Conservation (phyloP, 1,140 invertebrate species). For the Periplaneta americana region DNA sequence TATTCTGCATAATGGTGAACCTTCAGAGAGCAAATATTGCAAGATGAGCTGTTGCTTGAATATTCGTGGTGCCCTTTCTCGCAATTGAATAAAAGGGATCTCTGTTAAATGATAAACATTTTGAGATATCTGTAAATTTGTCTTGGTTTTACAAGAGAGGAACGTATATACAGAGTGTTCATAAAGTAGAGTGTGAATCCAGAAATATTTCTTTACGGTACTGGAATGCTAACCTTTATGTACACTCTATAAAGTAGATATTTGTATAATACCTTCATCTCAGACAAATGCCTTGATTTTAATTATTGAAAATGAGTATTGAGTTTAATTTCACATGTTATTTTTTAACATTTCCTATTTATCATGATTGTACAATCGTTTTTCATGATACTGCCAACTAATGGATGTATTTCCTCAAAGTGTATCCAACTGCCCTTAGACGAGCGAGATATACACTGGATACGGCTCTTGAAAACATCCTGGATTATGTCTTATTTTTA, state of each 20-base stretch:
- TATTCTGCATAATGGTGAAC: not conserved
- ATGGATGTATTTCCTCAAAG: not conserved
- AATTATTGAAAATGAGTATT: not conserved
- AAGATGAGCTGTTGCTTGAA: not conserved
- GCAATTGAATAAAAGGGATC: not conserved
- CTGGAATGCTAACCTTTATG: not conserved
- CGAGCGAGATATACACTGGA: not conserved
- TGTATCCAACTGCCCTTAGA: not conserved
- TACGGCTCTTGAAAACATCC: not conserved
- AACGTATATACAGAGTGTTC: not conserved
- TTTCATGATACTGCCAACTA: not conserved
- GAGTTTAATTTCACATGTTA: too few species aligned
- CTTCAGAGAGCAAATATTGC: not conserved
- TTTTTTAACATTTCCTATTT: not conserved
- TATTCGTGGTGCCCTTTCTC: not conserved
- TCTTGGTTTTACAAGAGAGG: not conserved
- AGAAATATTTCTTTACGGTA: not conserved
- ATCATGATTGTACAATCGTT: too few species aligned
- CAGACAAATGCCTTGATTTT: not conserved
- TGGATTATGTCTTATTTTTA: not conserved
- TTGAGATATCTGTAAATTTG: not conserved
- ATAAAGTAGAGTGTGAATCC: not conserved
- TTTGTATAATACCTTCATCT: not conserved
- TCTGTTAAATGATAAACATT: not conserved
- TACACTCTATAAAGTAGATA: not conserved